Evolutionary conservation across 1,140 invertebrate species (phyloP).

Genomic region (Dolichoris vasculosae): DNA sequence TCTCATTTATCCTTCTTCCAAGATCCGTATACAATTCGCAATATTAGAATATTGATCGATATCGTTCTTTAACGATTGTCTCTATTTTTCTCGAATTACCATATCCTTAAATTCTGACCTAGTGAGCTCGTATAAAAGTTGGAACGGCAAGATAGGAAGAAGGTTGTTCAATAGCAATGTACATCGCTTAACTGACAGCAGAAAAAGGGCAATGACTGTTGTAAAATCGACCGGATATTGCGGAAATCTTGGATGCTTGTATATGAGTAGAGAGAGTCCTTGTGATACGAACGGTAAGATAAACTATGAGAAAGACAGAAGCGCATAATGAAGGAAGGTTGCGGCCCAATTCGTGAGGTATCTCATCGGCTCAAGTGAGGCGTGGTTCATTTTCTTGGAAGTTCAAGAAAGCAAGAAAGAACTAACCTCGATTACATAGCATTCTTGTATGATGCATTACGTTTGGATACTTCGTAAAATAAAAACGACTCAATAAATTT

Average conservation of each 20-base stretch:
- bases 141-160: not conserved
- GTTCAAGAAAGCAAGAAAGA: constrained; percentile 30
- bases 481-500: not conserved
- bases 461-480: not conserved
- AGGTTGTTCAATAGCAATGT: not conserved
- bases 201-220: not conserved
- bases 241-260: constrained; percentile 17
- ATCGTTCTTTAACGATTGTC: too few species aligned
- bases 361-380: not conserved
- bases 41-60: too few species aligned
- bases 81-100: too few species aligned
- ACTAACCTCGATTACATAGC: constrained; percentile 43
- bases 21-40: too few species aligned
- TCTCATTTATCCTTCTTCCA: too few species aligned
- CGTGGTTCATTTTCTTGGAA: constrained; percentile 47
- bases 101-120: too few species aligned
- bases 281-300: not conserved
- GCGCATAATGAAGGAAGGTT: not conserved
- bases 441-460: constrained; percentile 33
- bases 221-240: constrained; percentile 47
- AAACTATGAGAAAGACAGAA: constrained; percentile 14
- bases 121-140: not conserved
- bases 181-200: not conserved
- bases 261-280: not conserved
- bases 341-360: constrained; percentile 33